Conservation (phyloP, 2,113 vertebrate genomes). For the Pristiophorus japonicus region DNA sequence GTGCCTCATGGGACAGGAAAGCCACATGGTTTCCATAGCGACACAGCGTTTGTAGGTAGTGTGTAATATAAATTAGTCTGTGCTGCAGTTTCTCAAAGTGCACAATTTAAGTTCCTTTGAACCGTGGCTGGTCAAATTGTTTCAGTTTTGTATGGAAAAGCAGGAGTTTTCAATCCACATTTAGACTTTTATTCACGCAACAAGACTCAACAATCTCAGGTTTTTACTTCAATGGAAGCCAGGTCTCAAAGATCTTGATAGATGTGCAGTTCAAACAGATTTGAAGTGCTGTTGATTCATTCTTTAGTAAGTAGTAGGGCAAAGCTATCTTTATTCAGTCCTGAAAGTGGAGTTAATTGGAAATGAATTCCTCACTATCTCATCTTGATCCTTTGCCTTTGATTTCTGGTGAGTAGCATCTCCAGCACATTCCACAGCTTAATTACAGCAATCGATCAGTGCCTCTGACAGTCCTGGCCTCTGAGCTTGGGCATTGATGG, state of each 20-base stretch:
- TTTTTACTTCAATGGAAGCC: neutral
- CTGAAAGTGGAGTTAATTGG: neutral
- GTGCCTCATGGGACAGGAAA: neutral
- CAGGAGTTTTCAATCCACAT: neutral
- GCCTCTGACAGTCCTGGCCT: neutral
- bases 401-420: neutral
- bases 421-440: neutral
- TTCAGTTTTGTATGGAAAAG: neutral
- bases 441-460: conserved; percentile 1
- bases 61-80: neutral
- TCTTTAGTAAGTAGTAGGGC: neutral
- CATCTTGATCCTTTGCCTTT: neutral
- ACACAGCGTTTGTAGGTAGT: neutral
- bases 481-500: neutral
- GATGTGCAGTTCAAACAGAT: neutral
- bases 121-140: neutral
- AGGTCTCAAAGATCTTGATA: neutral
- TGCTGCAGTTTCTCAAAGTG: neutral
- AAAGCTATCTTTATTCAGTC: neutral
- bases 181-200: neutral
- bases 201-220: neutral
- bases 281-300: too few species aligned
- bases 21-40: neutral
- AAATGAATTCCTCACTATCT: neutral
- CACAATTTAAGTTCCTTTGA: neutral